Base-by-base conservation (phyloP, 2,797 vertebrate genomes). In the Dryobates pubescens region DNA sequence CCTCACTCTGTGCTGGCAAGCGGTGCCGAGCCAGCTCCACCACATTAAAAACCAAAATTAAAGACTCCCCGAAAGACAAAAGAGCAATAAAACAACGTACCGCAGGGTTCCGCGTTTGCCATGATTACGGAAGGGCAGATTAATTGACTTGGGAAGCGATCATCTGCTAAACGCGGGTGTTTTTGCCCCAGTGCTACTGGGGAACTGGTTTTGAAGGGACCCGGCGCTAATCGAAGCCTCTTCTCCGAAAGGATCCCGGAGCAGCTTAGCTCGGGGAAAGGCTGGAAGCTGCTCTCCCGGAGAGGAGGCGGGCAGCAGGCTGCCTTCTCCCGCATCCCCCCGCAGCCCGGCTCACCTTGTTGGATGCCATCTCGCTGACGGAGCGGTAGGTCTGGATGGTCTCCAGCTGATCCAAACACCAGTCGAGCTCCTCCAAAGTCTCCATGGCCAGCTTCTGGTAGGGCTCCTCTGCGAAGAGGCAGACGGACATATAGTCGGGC, bases 321-420 rank as follows among this genome's bases (percentile, higher is more conserved):
- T 70, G 57, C 78, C 62, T 30, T 54, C 6, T 32, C 4, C 73
- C 34, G 34, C 57, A 34, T 29, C 18, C 29, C 61, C 26, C 26
- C n/a, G 36, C 4, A n/a, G 64, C 84, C 24, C 69, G 4, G 53
- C 98, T 97, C 98, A 99, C 99, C 99, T 99, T 99, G 95, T 99
- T 99, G 38, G 99, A 99, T 89, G 99, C 99, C 99, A 99, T 99
- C 98, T 99, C 99, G 26, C 99, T 99, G 98, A 99, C 99, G 10
- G 99, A 99, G 93, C 99, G 98, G 97, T 99, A 99, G 30, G 99
- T 99, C 97, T 99, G 99, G 93, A 99, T 99, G 91, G 99, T 99
- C 97, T 99, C 99, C 96, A 99, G 97, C 98, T 99, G 99, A 97
- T 99, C 99, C 97, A 99, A 97, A 97, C 99, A 99, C 99, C 99